Evolutionary conservation across 2,797 vertebrate genomes (phyloP).

Genomic region (Kryptopterus vitreolus): DNA sequence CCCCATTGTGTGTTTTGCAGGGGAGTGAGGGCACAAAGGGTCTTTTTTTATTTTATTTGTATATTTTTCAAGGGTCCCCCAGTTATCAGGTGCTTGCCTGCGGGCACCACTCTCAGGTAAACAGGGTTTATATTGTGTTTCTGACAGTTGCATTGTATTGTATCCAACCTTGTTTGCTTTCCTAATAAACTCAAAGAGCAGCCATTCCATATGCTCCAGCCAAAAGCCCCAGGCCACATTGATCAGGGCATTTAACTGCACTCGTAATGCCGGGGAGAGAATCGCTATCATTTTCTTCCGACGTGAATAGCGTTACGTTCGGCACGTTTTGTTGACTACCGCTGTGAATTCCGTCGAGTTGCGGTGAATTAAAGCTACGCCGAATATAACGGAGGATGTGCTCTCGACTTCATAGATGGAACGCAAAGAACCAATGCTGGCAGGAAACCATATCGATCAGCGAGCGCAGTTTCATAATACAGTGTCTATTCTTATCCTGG

Average conservation of each 20-base stretch:
- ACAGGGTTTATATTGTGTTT: conserved; percentile 21
- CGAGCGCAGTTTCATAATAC: conserved; percentile 42
- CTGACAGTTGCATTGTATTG: conserved; percentile 23
- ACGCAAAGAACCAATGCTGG: conserved; percentile 35
- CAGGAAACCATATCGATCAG: conserved; percentile 47
- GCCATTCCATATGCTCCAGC: conserved; percentile 8
- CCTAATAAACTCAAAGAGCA: conserved; percentile 4
- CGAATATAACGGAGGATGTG: background rate
- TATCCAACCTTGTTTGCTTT: conserved; percentile 13
- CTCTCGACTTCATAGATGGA: conserved; percentile 15
- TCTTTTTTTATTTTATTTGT: too few relatives aligned
- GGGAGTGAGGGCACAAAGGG: background rate
- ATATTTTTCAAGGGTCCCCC: background rate
- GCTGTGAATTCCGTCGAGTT: background rate
- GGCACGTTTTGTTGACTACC: background rate
- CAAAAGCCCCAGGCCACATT: background rate
- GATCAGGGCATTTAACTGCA: background rate
- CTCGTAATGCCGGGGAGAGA: background rate
- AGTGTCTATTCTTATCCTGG: conserved; percentile 47
- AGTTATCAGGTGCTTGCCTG: background rate
- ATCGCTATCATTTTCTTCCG: background rate
- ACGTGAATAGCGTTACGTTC: background rate
- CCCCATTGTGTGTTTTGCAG: background rate
- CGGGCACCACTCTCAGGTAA: conserved; percentile 22
- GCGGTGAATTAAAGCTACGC: background rate